Evolutionary conservation across 2,797 vertebrate species (phyloP).

Genomic region (Hybognathus amarus): DNA sequence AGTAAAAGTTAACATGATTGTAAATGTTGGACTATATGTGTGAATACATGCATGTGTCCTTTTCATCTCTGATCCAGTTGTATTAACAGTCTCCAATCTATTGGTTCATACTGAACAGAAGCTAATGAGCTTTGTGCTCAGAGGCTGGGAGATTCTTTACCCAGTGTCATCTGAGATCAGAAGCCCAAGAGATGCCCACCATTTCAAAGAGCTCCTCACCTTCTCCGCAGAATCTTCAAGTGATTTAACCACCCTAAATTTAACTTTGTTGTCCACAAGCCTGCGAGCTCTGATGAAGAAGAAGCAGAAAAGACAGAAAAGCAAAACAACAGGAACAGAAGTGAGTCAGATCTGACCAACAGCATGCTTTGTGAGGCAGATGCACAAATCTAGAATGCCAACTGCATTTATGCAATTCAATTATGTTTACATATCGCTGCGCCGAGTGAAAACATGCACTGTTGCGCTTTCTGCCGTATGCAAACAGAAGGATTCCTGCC

Average conservation of each 20-base stretch:
- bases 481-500: constrained; percentile 41
- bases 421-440: constrained; percentile 59
- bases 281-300: constrained; percentile 29
- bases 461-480: constrained; percentile 34
- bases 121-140: constrained; percentile 37
- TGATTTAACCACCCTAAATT: constrained; percentile 53
- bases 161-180: constrained; percentile 18
- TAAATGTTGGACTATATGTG: background rate
- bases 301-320: constrained; percentile 23
- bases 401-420: constrained; percentile 57
- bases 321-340: constrained; percentile 15
- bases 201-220: constrained; percentile 20
- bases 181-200: constrained; percentile 25
- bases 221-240: background rate
- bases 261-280: constrained; percentile 48
- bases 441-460: constrained; percentile 50
- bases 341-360: constrained; percentile 33
- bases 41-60: constrained; percentile 3
- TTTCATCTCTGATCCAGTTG: constrained; percentile 21
- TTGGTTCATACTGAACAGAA: constrained; percentile 18
- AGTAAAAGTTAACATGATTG: background rate
- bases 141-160: background rate
- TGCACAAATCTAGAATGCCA: constrained; percentile 46
- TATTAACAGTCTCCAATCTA: constrained; percentile 30
- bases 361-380: constrained; percentile 51